phyloP scores from a whole-genome alignment of 2,797 vertebrate genomes.

The Brachyalestes nurse region DNA sequence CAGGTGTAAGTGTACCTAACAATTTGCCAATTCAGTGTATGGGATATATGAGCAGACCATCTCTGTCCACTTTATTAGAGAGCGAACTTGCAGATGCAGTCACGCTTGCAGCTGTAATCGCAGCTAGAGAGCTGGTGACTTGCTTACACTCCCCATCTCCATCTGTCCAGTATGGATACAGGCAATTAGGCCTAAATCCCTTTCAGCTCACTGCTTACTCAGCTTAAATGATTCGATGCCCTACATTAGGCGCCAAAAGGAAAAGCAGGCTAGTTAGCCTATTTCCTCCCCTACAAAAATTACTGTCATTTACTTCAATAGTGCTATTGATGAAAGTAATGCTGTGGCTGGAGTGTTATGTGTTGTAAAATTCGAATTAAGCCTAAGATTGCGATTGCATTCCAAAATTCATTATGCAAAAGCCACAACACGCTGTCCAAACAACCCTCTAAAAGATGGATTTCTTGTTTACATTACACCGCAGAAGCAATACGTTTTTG shows the following conservation, averaged over 20 bases:
- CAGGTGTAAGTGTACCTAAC: neutral
- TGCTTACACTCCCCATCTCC: slow-evolving; percentile 24
- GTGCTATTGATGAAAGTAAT: slow-evolving; percentile 25
- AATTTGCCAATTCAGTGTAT: neutral
- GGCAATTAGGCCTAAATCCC: slow-evolving; percentile 13
- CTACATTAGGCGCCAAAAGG: slow-evolving; percentile 28
- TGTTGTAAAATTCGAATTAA: slow-evolving; percentile 28
- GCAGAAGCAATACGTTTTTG: neutral
- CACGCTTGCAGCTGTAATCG: neutral
- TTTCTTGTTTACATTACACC: slow-evolving; percentile 18
- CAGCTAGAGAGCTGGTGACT: slow-evolving; percentile 10
- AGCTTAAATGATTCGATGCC: slow-evolving; percentile 46
- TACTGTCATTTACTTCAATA: slow-evolving; percentile 28
- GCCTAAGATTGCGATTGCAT: slow-evolving; percentile 16
- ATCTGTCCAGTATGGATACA: slow-evolving; percentile 33
- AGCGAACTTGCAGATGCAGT: neutral
- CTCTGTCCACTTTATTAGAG: neutral
- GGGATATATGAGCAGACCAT: neutral
- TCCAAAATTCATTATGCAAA: slow-evolving; percentile 9
- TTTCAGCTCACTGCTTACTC: slow-evolving; percentile 31
- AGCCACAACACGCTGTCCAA: neutral
- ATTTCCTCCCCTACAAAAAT: slow-evolving; percentile 36
- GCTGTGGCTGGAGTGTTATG: neutral
- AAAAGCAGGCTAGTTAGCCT: slow-evolving; percentile 25
- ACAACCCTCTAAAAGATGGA: neutral